Conservation (phyloP, 2,797 vertebrate genomes). For the Clarias fuscus region DNA sequence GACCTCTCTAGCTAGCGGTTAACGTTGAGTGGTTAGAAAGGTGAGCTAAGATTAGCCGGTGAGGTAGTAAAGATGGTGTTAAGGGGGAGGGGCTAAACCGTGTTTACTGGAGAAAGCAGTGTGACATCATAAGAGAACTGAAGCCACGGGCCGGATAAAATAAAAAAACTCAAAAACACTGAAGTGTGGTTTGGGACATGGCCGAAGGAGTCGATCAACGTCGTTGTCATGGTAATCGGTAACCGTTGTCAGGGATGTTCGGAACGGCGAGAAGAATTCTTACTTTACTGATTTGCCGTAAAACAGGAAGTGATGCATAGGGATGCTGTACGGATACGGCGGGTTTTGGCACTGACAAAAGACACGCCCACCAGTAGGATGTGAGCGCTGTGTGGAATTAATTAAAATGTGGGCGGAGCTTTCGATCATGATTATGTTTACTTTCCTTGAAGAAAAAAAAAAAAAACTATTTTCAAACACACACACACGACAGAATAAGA, state of each 20-base stretch:
- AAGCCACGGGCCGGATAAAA: too few relatives aligned
- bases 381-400: not conserved
- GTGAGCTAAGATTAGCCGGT: not conserved
- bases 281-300: not conserved
- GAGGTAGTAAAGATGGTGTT: not conserved
- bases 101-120: not conserved
- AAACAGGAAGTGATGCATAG: not conserved
- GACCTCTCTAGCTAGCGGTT: not conserved
- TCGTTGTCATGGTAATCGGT: not conserved
- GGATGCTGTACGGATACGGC: not conserved
- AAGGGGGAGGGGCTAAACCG: not conserved
- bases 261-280: too few relatives aligned
- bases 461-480: not conserved
- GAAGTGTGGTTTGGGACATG: not conserved
- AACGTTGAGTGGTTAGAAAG: not conserved
- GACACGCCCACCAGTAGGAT: not conserved
- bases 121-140: not conserved
- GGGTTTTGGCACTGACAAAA: constrained; percentile 6
- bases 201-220: not conserved
- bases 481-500: not conserved
- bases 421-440: not conserved
- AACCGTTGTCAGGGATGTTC: too few relatives aligned
- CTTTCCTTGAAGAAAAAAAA: not conserved
- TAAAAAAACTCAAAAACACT: too few relatives aligned
- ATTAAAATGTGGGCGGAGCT: not conserved